phyloP scores from a whole-genome alignment of 2,888 invertebrate genomes.

The Perizoma affinitatum region DNA sequence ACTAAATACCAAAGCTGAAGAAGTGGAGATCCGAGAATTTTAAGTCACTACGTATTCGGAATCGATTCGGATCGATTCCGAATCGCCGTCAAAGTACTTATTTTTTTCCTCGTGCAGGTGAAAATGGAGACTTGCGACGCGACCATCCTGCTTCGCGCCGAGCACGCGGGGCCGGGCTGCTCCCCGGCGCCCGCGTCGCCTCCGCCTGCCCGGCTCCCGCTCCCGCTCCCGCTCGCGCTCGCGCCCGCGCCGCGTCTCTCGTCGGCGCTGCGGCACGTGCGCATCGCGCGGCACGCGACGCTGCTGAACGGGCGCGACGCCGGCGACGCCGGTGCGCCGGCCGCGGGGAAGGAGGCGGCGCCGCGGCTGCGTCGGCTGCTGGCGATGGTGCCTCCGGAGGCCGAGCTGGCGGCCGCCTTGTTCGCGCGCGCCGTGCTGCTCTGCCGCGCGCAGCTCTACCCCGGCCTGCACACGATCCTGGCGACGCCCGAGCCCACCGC shows the following conservation, averaged over 20 bases:
- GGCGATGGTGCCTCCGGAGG: conserved; percentile 6
- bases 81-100: too few relatives aligned
- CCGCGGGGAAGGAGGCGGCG: conserved; percentile 4
- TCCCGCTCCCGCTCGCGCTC: conserved; percentile 25
- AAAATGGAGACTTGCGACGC: conserved; percentile 61
- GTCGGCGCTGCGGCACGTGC: conserved; percentile 46
- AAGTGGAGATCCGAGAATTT: too few relatives aligned
- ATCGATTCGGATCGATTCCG: too few relatives aligned
- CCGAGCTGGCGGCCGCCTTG: conserved; percentile 67
- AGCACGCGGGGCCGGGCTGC: conserved; percentile 50
- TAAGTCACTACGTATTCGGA: too few relatives aligned
- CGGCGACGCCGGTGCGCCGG: conserved; percentile 1
- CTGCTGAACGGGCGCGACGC: conserved; percentile 32
- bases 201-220: conserved; percentile 28
- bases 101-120: conserved; percentile 48
- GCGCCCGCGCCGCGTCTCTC: conserved; percentile 32
- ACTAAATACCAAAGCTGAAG: too few relatives aligned
- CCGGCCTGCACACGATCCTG: conserved; percentile 85
- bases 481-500: conserved; percentile 57
- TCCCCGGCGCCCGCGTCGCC: conserved; percentile 39
- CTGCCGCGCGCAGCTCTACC: conserved; percentile 79
- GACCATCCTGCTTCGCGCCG: conserved; percentile 64
- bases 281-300: conserved; percentile 38
- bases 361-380: neutral
- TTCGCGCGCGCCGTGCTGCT: conserved; percentile 75